These are phyloP conservation scores for Meandrusa payeni DNA, from an alignment of 2,888 invertebrate genomes.

Conservation along the genomic window DNA sequence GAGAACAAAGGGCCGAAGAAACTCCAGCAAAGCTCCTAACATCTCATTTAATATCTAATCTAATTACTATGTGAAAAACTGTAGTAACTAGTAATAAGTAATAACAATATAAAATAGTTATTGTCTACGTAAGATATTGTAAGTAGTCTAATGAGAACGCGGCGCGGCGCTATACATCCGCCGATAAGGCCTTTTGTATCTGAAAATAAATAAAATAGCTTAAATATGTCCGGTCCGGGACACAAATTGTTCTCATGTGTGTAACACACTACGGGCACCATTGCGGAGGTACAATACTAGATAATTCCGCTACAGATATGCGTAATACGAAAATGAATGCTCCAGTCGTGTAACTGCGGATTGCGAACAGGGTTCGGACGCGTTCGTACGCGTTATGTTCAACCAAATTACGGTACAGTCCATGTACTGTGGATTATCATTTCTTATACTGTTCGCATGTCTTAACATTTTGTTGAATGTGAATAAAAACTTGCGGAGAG, in stretches of 20 bases:
- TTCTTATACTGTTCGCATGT: neutral
- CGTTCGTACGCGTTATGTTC: neutral
- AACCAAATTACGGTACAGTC: conserved; percentile 6
- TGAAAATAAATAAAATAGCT: conserved; percentile 78
- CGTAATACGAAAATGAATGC: conserved; percentile 16
- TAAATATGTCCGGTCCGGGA: conserved; percentile 71
- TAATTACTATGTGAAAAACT: too few species aligned
- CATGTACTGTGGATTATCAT: conserved; percentile 3
- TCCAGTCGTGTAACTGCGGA: conserved; percentile 9
- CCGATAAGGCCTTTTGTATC: conserved; percentile 77
- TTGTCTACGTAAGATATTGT: too few species aligned
- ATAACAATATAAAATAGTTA: too few species aligned
- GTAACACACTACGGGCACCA: conserved; percentile 25
- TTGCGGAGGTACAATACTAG: conserved; percentile 10
- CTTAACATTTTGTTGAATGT: neutral
- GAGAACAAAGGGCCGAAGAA: too few species aligned
- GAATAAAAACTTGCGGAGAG: too few species aligned
- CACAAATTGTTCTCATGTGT: conserved; percentile 46
- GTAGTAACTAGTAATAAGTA: too few species aligned
- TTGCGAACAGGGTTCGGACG: neutral
- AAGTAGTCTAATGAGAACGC: conserved; percentile 36
- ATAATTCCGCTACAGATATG: conserved; percentile 22
- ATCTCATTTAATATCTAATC: too few species aligned
- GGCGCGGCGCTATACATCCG: conserved; percentile 56
- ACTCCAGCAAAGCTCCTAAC: too few species aligned